Evolutionary conservation across 1,140 invertebrate genomes (phyloP).

Genomic region (Neelides sp.): DNA sequence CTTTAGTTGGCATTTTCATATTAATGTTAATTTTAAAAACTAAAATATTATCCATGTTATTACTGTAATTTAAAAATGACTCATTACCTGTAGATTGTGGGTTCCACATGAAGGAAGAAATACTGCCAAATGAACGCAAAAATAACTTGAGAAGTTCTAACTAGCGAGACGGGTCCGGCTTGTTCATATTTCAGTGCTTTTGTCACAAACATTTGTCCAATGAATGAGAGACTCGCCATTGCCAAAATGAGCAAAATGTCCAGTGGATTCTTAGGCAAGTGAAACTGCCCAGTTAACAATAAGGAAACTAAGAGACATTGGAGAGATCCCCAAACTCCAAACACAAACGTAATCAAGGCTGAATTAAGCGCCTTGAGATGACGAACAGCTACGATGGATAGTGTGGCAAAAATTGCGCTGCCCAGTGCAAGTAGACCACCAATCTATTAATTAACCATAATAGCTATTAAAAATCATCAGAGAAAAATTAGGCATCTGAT

Average conservation of each 20-base stretch:
- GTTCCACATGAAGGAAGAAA: constrained; percentile 6
- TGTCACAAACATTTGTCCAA: constrained; percentile 18
- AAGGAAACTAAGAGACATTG: constrained; percentile 2
- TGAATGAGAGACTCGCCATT: constrained; percentile 15
- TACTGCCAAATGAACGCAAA: constrained; percentile 23
- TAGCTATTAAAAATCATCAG: neutral
- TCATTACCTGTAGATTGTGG: constrained; percentile 11
- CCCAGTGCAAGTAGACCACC: constrained; percentile 7
- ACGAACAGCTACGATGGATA: constrained; percentile 9
- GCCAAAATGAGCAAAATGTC: constrained; percentile 8
- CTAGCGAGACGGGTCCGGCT: constrained; percentile 14
- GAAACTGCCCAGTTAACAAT: neutral
- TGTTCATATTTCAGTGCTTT: constrained; percentile 19
- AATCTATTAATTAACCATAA: constrained; percentile 7
- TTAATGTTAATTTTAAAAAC: neutral
- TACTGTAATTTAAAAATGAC: neutral
- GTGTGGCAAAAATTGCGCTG: constrained; percentile 5
- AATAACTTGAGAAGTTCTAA: constrained; percentile 17
- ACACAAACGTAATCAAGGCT: constrained; percentile 13
- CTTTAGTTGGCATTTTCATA: neutral
- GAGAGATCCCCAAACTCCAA: constrained; percentile 7
- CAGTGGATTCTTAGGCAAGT: constrained; percentile 3
- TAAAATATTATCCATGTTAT: constrained; percentile 6
- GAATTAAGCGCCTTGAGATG: constrained; percentile 13
- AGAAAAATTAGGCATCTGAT: neutral